Conservation (phyloP, 2,888 invertebrate genomes). For the Cheilosia variabilis region DNA sequence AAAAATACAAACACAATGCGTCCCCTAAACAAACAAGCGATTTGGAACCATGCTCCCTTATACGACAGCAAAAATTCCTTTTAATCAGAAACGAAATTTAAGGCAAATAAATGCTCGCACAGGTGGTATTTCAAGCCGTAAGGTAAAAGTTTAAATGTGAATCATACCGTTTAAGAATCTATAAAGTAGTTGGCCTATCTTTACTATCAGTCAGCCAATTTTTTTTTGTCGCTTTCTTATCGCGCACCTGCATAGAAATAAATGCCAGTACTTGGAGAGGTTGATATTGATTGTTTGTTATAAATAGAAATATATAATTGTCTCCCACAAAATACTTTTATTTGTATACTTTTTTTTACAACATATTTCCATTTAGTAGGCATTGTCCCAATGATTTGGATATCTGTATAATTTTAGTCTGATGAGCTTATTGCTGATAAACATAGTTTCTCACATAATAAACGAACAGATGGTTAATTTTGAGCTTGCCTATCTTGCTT, state of each 20-base stretch:
- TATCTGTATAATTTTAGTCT: no score
- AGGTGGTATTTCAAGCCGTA: constrained; percentile 36
- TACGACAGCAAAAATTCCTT: no score
- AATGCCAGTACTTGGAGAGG: constrained; percentile 8
- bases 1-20: no score
- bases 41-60: no score
- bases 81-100: no score
- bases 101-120: neutral
- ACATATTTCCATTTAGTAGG: neutral
- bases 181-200: constrained; percentile 30
- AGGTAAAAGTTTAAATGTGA: constrained; percentile 25
- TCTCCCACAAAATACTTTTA: neutral
- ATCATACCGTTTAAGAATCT: constrained; percentile 17
- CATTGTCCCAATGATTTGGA: no score
- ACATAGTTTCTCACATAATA: no score
- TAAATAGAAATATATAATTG: constrained; percentile 17
- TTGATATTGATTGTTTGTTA: constrained; percentile 19
- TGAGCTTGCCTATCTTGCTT: no score
- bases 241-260: constrained; percentile 62
- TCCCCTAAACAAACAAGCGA: no score
- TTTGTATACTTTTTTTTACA: constrained; percentile 1
- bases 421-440: no score
- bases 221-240: constrained; percentile 47
- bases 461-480: no score
- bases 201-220: constrained; percentile 51